Percentiles rank a stretch among this genome's conserved stretches.
phyloP scores from a whole-genome alignment of 2,113 vertebrate genomes.

The Notechis scutatus region DNA sequence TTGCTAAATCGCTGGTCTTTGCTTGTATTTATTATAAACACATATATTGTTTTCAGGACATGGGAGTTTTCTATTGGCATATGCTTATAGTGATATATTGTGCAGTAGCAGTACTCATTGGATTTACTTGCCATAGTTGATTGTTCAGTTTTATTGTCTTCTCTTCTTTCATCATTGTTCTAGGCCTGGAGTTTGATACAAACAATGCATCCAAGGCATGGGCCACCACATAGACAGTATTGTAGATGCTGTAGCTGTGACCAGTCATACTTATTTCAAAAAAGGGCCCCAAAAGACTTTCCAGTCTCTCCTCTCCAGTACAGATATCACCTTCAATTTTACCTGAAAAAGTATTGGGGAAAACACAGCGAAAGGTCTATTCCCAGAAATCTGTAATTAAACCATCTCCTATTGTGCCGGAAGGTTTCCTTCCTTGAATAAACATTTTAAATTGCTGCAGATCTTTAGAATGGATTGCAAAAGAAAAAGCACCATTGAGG shows the following conservation, averaged over 20 bases:
- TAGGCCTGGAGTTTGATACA: not conserved
- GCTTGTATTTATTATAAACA: not conserved
- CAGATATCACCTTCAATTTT: not conserved
- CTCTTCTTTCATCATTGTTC: not conserved
- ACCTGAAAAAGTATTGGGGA: not conserved
- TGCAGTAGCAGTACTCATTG: not conserved
- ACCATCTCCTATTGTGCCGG: not conserved
- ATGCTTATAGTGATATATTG: not conserved
- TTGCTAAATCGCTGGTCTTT: not conserved
- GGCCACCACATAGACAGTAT: not conserved
- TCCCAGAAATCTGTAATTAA: constrained; percentile 2
- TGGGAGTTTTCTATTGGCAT: not conserved
- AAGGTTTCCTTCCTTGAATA: not conserved
- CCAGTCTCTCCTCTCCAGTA: not conserved
- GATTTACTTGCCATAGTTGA: not conserved
- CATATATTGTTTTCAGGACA: not conserved
- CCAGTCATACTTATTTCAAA: constrained; percentile 6
- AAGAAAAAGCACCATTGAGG: not conserved
- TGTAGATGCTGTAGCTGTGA: not conserved
- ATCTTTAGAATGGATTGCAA: not conserved
- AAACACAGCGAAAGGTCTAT: not conserved
- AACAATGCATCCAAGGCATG: not conserved
- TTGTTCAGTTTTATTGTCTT: not conserved
- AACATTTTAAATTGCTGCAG: not conserved
- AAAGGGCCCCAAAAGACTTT: not conserved